Conservation (phyloP, 2,797 vertebrate species). For the Erpetoichthys calabaricus region DNA sequence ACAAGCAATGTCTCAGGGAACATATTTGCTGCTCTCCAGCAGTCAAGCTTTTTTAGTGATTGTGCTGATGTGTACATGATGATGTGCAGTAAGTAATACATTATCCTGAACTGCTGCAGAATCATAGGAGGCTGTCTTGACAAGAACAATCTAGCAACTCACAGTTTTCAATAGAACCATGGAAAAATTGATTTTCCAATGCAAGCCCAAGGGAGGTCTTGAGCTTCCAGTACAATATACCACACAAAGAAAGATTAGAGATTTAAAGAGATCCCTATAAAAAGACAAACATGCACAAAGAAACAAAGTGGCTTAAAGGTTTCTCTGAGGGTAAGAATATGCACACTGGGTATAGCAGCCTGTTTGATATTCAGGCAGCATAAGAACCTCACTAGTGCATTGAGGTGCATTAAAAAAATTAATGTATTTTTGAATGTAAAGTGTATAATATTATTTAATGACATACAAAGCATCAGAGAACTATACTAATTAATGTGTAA, state of each 20-base stretch:
- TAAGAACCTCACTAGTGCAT: neutral
- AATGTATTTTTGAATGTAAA: too few species aligned
- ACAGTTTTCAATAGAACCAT: constrained; percentile 2
- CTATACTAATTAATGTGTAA: too few species aligned
- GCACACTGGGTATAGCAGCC: neutral
- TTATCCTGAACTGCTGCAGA: neutral
- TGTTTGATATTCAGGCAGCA: neutral
- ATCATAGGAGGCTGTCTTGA: neutral
- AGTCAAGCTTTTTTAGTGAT: neutral
- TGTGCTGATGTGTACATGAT: neutral
- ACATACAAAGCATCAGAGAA: too few species aligned
- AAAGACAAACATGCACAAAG: neutral
- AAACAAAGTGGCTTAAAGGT: neutral
- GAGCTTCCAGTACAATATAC: neutral
- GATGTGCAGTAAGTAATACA: constrained; percentile 1
- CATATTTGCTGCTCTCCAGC: neutral
- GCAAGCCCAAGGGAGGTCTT: neutral
- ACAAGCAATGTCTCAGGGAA: neutral
- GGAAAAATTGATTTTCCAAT: neutral
- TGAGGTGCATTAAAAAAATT: too few species aligned
- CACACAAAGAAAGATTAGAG: neutral
- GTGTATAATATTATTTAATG: too few species aligned
- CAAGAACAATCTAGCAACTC: constrained; percentile 1
- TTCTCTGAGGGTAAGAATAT: neutral
- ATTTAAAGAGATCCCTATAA: neutral